These are phyloP conservation scores for Galeruca laticollis DNA, from an alignment of 2,888 invertebrate species.

Conservation along the genomic window DNA sequence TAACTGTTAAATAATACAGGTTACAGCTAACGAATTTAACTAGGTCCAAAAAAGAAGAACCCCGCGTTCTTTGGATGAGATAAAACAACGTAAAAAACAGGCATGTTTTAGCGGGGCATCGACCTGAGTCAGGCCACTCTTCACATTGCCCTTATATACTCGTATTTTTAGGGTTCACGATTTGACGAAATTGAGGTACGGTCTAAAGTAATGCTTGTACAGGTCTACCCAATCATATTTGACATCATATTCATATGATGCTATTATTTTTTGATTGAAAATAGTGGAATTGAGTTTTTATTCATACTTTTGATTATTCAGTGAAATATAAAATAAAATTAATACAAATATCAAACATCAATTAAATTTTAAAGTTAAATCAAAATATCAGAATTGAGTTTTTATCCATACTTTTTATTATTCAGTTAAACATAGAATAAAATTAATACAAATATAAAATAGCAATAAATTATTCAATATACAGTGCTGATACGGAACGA, in stretches of 20 bases:
- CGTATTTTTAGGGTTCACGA: constrained; percentile 45
- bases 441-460: no score
- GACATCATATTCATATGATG: background rate
- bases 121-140: constrained; percentile 57
- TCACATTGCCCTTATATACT: constrained; percentile 56
- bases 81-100: constrained; percentile 57
- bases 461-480: no score
- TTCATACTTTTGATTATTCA: no score
- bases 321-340: no score
- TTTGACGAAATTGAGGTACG: constrained; percentile 36
- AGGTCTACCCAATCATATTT: background rate
- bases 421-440: no score
- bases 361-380: no score
- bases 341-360: no score
- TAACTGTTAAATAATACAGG: constrained; percentile 33
- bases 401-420: no score
- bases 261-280: no score
- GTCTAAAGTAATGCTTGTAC: constrained; percentile 5
- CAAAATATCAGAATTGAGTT: no score
- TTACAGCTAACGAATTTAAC: constrained; percentile 39
- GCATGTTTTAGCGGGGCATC: constrained; percentile 59
- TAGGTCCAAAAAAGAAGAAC: constrained; percentile 34
- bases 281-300: no score
- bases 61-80: constrained; percentile 56
- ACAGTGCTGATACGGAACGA: no score